Evolutionary conservation across 2,113 vertebrate genomes (phyloP).

Genomic region (Tenebrosternarchus preto): DNA sequence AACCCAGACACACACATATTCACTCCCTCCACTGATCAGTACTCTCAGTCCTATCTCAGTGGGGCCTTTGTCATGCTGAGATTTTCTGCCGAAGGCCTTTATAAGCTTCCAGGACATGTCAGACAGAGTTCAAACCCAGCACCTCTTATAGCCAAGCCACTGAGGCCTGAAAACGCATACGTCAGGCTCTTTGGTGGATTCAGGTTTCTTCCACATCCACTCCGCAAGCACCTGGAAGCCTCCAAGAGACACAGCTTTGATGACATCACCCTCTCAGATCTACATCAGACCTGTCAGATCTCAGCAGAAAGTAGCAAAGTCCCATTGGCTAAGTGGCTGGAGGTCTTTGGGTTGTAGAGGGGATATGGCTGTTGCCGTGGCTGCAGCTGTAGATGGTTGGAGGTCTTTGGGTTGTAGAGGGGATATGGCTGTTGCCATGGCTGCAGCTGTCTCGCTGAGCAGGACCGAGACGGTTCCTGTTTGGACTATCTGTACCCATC

Average conservation of each 20-base stretch:
- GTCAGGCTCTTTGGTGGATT: not conserved
- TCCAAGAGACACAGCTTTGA: not conserved
- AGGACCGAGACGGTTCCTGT: conserved; percentile 18
- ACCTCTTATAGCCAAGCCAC: not conserved
- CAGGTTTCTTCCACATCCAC: not conserved
- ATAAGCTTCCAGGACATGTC: conserved; percentile 1
- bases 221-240: conserved; percentile 18
- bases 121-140: not conserved
- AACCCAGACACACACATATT: not conserved
- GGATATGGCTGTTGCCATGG: not conserved
- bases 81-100: conserved; percentile 19
- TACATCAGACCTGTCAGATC: not conserved
- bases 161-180: conserved; percentile 6
- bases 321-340: not conserved
- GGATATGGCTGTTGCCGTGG: too few relatives aligned
- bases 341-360: not conserved
- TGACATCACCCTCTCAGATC: conserved; percentile 3
- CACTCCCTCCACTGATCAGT: not conserved
- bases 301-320: not conserved
- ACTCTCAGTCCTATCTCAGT: not conserved
- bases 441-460: conserved; percentile 27
- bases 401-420: not conserved
- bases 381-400: too few relatives aligned
- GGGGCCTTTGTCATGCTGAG: not conserved
- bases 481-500: not conserved